A percentile compares a stretch with the other conserved stretches of the same genome.
phyloP scores from a whole-genome alignment of 37 sponge, comb jelly and placozoan species.

The Spongia lamella region DNA sequence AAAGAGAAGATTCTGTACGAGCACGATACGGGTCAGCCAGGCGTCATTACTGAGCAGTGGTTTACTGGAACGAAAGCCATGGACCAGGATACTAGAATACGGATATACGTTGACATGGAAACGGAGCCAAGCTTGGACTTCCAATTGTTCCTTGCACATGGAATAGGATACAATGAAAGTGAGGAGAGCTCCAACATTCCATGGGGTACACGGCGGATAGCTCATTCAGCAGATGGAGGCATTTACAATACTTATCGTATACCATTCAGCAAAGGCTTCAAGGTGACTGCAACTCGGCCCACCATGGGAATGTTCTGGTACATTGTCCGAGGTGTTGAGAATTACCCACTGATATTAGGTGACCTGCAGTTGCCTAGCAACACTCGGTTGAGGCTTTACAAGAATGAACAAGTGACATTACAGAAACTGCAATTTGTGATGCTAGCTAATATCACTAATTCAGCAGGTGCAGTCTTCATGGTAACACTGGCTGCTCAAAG shows the following conservation, averaged over 20 bases:
- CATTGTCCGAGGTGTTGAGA: constrained; percentile 79
- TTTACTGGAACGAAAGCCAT: constrained; percentile 47
- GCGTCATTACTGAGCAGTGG: constrained; percentile 85
- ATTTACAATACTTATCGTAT: constrained; percentile 48
- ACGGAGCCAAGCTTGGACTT: constrained; percentile 63
- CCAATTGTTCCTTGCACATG: constrained; percentile 63
- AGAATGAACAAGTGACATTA: constrained; percentile 40
- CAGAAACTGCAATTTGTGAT: constrained; percentile 52
- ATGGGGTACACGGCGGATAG: constrained; percentile 61
- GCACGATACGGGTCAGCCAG: constrained; percentile 42
- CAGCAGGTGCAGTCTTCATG: constrained; percentile 61
- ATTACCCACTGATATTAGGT: constrained; percentile 66
- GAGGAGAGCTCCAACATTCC: constrained; percentile 31
- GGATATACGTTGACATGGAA: constrained; percentile 78
- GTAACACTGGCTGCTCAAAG: constrained; percentile 60
- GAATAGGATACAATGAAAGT: constrained; percentile 46
- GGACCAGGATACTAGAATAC: constrained; percentile 56
- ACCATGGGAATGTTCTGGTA: constrained; percentile 48
- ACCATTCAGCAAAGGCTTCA: constrained; percentile 58
- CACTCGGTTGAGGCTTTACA: constrained; percentile 65
- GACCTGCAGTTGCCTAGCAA: constrained; percentile 57
- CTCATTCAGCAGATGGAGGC: constrained; percentile 54
- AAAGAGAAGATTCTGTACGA: constrained; percentile 66
- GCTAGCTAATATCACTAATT: constrained; percentile 33
- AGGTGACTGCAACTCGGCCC: constrained; percentile 61